Conservation (phyloP, 2,888 invertebrate genomes). For the Odontocerum albicorne region DNA sequence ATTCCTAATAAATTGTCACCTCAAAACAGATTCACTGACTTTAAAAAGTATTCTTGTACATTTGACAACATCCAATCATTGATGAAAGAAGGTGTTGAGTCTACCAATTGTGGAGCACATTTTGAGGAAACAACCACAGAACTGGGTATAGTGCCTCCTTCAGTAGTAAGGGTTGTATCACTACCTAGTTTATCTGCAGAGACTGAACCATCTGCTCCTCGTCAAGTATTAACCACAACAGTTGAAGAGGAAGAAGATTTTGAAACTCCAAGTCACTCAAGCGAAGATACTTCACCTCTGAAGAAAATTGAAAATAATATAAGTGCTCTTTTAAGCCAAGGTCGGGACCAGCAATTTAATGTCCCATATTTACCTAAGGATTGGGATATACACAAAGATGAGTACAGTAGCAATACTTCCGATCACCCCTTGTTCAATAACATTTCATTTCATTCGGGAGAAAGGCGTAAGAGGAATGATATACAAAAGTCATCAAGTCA, state of each 20-base stretch:
- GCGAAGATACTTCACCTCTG: slow-evolving; percentile 66
- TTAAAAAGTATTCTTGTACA: slow-evolving; percentile 73
- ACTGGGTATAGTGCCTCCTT: slow-evolving; percentile 63
- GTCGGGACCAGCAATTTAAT: slow-evolving; percentile 58
- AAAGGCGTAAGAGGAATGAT: slow-evolving; percentile 58
- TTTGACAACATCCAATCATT: slow-evolving; percentile 77
- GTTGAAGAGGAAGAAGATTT: slow-evolving; percentile 73
- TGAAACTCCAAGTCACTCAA: slow-evolving; percentile 63
- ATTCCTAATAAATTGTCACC: slow-evolving; percentile 56
- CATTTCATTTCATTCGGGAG: slow-evolving; percentile 57
- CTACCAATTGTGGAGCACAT: slow-evolving; percentile 50
- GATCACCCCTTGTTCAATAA: slow-evolving; percentile 56
- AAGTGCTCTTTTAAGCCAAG: slow-evolving; percentile 66
- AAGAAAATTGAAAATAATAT: slow-evolving; percentile 74
- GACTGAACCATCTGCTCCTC: slow-evolving; percentile 56
- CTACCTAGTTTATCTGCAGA: slow-evolving; percentile 65
- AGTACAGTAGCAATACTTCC: slow-evolving; percentile 58
- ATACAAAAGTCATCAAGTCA: slow-evolving; percentile 65
- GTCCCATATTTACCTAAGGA: slow-evolving; percentile 58
- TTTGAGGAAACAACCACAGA: slow-evolving; percentile 64
- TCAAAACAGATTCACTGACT: slow-evolving; percentile 61
- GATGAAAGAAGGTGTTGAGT: slow-evolving; percentile 69
- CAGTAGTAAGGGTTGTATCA: slow-evolving; percentile 68
- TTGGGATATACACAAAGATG: slow-evolving; percentile 61
- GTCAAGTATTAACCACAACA: slow-evolving; percentile 68